These are phyloP conservation scores for Galago senegalensis DNA, from an alignment of 2,797 vertebrate species.

Conservation along the genomic window DNA sequence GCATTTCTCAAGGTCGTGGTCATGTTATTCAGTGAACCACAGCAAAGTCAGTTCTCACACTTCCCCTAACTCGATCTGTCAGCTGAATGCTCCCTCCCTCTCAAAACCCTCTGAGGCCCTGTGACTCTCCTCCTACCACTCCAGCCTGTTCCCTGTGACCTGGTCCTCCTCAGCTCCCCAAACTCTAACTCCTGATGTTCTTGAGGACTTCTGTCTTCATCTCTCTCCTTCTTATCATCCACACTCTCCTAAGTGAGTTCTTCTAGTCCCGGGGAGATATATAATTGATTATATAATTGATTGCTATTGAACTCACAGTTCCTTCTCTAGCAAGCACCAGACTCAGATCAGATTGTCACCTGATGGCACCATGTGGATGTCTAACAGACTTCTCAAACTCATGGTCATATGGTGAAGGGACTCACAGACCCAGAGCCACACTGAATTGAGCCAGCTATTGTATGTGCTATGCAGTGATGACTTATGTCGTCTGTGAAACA, in stretches of 20 bases:
- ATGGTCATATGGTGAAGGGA: background rate
- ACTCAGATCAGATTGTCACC: background rate
- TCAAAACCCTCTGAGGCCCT: background rate
- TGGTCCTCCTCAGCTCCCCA: background rate
- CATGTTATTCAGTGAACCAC: background rate
- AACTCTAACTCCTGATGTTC: background rate
- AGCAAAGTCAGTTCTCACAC: background rate
- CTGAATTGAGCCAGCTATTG: background rate
- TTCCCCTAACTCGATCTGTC: background rate
- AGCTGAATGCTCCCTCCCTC: background rate
- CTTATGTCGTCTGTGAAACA: background rate
- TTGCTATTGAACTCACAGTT: background rate
- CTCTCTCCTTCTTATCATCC: background rate
- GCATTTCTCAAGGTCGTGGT: background rate
- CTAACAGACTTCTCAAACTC: background rate
- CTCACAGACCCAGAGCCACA: background rate
- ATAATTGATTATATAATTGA: background rate
- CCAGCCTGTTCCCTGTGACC: background rate
- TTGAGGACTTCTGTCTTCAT: background rate
- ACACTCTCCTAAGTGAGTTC: background rate
- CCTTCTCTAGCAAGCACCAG: background rate
- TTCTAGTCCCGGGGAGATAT: background rate
- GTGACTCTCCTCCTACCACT: background rate
- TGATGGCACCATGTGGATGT: background rate
- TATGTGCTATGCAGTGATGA: background rate